Conservation (phyloP, 1,140 invertebrate genomes). For the Halesus radiatus region DNA sequence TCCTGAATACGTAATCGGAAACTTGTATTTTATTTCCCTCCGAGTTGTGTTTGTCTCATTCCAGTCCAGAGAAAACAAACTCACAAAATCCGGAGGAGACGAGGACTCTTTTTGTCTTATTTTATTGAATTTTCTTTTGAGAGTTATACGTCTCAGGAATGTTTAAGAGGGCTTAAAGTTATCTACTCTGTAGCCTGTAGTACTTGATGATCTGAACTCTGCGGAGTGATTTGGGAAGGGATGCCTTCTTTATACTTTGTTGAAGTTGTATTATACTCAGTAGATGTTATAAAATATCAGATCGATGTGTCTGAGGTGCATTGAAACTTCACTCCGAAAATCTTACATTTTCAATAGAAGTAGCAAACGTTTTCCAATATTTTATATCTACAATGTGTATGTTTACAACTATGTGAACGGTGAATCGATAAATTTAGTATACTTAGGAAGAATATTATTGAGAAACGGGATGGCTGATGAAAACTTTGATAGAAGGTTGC, state of each 20-base stretch:
- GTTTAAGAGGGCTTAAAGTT: conserved; percentile 51
- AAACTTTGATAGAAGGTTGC: no score
- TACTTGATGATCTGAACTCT: conserved; percentile 47
- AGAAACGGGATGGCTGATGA: no score
- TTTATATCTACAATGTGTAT: no score
- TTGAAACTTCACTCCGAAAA: neutral
- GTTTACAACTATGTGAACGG: no score
- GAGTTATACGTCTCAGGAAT: conserved; percentile 57
- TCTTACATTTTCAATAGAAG: no score
- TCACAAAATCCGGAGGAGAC: conserved; percentile 45
- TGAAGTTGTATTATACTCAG: no score
- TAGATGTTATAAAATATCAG: conserved; percentile 44
- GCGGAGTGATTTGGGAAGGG: conserved; percentile 48
- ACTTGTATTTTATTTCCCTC: conserved; percentile 50
- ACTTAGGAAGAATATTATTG: no score
- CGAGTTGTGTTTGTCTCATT: conserved; percentile 50
- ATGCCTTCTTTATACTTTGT: conserved; percentile 51
- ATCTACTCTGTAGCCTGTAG: no score
- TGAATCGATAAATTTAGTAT: no score
- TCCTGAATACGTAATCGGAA: conserved; percentile 54
- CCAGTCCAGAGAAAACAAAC: conserved; percentile 52
- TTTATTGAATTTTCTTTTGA: conserved; percentile 58
- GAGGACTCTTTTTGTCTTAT: conserved; percentile 42
- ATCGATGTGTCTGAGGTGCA: conserved; percentile 9
- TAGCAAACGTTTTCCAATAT: no score